Base-by-base conservation (phyloP, 2,113 vertebrate genomes). In the Ceyx cyanopectus region DNA sequence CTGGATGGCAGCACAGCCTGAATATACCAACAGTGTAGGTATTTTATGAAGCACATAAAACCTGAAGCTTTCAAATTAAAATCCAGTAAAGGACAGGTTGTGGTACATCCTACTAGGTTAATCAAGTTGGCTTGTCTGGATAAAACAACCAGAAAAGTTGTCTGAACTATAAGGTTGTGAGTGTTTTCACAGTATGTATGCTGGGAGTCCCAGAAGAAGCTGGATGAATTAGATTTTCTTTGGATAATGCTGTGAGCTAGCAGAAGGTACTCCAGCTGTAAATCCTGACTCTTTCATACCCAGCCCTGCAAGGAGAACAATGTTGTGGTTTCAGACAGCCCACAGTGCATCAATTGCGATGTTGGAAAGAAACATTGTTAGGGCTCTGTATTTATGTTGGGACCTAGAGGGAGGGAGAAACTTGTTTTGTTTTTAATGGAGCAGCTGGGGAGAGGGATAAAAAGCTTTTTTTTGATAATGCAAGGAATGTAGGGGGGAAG, bases 401-500 rank as follows among this genome's bases (percentile, higher is more conserved):
- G 69, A 53, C 72, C 72, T 76, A 50, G 85, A 32, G 84, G 32
- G 72, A 80, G 63, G 68, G 56, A 92, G 53, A 63, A 69, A 89
- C 81, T 86, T 80, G 75, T 95, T 92, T 77, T 74, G 81, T 54
- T 90, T 89, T 89, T 83, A 85, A 37, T 18, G 81, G 83, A 87
- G 74, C 4, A 0, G 30, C 13, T 1, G 5, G 60, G 45, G 69
- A 63, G 61, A n/a, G 82, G 91, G 87, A 91, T 83, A 78, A 95
- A 96, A 94, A 96, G 91, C 84, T 95, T 95, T 37, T 96, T 79
- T 96, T 79, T 92, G 87, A 92, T 95, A 92, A 93, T 70, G 37
- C 4, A 0, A 72, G 84, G 96, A 96, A 97, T 95, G 94, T 7
- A 4, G 27, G 45, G 76, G 90, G 69, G 51, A 27, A 70, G 89